Conservation (phyloP, 2,888 invertebrate genomes). For the Adelphocoris suturalis region DNA sequence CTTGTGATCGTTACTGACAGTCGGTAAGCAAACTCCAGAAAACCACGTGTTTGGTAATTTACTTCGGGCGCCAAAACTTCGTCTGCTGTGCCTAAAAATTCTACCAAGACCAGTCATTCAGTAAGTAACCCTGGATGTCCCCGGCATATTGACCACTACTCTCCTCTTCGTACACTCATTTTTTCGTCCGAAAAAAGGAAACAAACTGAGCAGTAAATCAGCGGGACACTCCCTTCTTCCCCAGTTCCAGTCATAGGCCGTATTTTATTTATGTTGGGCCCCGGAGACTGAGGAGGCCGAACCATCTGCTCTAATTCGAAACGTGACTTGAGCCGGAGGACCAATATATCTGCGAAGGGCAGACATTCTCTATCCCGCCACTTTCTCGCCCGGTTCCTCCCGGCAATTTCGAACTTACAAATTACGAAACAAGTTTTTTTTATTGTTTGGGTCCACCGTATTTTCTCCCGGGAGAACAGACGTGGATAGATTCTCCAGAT, state of each 20-base stretch:
- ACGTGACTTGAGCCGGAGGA: conserved; percentile 69
- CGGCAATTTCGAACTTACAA: conserved; percentile 57
- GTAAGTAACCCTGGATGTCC: too few relatives aligned
- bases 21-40: too few relatives aligned
- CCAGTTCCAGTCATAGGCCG: conserved; percentile 51
- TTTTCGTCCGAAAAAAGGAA: conserved; percentile 20
- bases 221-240: conserved; percentile 28
- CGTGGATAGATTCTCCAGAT: background rate
- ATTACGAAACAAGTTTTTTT: conserved; percentile 64
- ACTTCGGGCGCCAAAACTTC: too few relatives aligned
- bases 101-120: too few relatives aligned
- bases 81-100: too few relatives aligned
- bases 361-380: conserved; percentile 58
- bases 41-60: too few relatives aligned
- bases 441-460: conserved; percentile 23
- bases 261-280: conserved; percentile 69
- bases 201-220: conserved; percentile 52
- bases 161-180: background rate
- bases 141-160: too few relatives aligned
- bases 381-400: conserved; percentile 43
- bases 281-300: conserved; percentile 55
- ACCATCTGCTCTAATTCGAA: conserved; percentile 71
- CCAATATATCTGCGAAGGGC: conserved; percentile 67
- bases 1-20: too few relatives aligned
- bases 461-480: background rate